These are phyloP conservation scores for Holothuria glaberrima DNA, from an alignment of 35 echinoderm and acorn worm species.

Conservation along the genomic window DNA sequence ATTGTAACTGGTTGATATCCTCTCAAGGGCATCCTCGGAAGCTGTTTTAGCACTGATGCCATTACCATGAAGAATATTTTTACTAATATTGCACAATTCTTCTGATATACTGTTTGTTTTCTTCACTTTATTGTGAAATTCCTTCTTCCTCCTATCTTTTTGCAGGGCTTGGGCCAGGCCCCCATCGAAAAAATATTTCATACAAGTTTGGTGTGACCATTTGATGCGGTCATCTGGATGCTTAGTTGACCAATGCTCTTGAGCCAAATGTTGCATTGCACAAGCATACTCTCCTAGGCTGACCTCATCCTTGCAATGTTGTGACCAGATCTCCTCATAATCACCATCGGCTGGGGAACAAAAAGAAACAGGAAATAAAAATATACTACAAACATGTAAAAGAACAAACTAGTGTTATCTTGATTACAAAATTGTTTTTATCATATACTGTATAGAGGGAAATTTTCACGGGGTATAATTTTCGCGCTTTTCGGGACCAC, in stretches of 20 bases:
- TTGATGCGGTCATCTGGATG: conserved; percentile 98
- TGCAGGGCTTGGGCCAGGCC: conserved; percentile 67
- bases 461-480: too few species aligned
- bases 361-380: conserved; percentile 8
- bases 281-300: conserved; percentile 91
- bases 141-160: conserved; percentile 82
- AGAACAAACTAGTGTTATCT: too few species aligned
- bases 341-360: conserved; percentile 85
- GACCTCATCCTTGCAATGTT: conserved; percentile 96
- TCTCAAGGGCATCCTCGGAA: conserved; percentile 46
- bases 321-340: conserved; percentile 90
- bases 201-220: conserved; percentile 92
- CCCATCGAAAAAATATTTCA: conserved; percentile 93
- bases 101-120: background rate
- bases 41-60: conserved; percentile 49
- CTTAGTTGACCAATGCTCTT: conserved; percentile 91
- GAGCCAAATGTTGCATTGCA: conserved; percentile 98
- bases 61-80: conserved; percentile 35
- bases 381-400: background rate
- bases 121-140: conserved; percentile 60
- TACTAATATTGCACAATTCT: conserved; percentile 56
- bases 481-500: too few species aligned
- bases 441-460: too few species aligned
- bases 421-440: too few species aligned
- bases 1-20: conserved; percentile 79